Conservation (phyloP, 1,140 invertebrate species). For the Cherax quadricarinatus region DNA sequence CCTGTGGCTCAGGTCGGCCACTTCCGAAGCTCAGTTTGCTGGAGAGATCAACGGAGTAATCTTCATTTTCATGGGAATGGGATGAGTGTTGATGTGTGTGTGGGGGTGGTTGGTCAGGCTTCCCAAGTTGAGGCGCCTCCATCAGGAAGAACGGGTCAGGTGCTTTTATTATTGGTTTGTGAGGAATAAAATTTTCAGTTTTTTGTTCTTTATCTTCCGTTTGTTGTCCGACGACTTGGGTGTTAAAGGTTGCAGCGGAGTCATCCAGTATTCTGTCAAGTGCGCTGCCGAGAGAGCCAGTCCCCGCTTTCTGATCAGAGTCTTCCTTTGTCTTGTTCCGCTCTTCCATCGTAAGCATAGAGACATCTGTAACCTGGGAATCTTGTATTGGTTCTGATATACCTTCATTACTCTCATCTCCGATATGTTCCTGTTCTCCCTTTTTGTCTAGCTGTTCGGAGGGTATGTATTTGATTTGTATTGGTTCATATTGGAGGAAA, state of each 20-base stretch:
- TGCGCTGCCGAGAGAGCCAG: background rate
- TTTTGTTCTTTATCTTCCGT: background rate
- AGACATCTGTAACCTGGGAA: background rate
- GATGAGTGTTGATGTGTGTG: background rate
- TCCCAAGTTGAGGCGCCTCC: conserved; percentile 60
- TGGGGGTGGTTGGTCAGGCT: background rate
- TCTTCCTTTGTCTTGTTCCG: background rate
- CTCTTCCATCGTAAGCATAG: background rate
- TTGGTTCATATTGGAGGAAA: conserved; percentile 69
- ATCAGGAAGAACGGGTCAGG: conserved; percentile 68
- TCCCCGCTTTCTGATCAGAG: background rate
- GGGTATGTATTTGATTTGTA: conserved; percentile 68
- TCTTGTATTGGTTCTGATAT: background rate
- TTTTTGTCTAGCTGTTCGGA: background rate
- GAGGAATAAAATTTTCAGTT: background rate
- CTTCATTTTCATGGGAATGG: too few relatives aligned
- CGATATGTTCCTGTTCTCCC: background rate
- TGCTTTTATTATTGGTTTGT: conserved; percentile 17
- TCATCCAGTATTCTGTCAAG: conserved; percentile 39
- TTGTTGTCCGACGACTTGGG: background rate
- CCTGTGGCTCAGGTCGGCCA: background rate
- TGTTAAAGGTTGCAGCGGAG: background rate
- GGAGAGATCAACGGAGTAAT: conserved; percentile 31
- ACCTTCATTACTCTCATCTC: background rate
- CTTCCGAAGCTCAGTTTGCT: conserved; percentile 34